These are phyloP conservation scores for Stegana nigrithorax DNA, from an alignment of 2,888 invertebrate species.

Conservation along the genomic window DNA sequence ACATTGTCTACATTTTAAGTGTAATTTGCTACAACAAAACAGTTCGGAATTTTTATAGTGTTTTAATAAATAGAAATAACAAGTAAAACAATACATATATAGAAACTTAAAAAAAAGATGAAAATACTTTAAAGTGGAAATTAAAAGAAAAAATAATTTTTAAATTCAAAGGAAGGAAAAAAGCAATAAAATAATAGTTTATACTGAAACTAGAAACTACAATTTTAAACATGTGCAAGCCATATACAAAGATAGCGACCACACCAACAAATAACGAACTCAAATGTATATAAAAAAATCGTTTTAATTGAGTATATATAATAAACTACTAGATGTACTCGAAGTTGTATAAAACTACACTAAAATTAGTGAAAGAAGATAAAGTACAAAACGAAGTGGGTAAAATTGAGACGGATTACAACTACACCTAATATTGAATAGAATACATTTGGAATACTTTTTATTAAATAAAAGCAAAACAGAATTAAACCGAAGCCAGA, in stretches of 20 bases:
- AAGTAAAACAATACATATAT: no score
- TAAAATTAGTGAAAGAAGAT: no score
- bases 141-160: neutral
- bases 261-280: neutral
- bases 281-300: neutral
- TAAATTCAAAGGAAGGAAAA: neutral
- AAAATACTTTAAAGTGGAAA: neutral
- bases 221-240: neutral
- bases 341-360: neutral
- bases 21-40: no score
- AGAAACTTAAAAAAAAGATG: neutral
- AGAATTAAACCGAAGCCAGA: no score
- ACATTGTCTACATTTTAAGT: no score
- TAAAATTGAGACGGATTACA: no score
- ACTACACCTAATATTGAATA: no score
- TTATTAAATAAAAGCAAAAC: no score
- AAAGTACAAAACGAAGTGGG: no score
- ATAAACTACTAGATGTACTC: neutral
- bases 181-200: neutral
- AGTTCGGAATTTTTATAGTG: neutral
- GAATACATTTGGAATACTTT: no score
- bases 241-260: neutral
- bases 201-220: neutral
- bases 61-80: neutral
- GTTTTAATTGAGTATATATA: neutral